phyloP scores from a whole-genome alignment of 2,113 vertebrate genomes.

The Tenebrosternarchus preto region DNA sequence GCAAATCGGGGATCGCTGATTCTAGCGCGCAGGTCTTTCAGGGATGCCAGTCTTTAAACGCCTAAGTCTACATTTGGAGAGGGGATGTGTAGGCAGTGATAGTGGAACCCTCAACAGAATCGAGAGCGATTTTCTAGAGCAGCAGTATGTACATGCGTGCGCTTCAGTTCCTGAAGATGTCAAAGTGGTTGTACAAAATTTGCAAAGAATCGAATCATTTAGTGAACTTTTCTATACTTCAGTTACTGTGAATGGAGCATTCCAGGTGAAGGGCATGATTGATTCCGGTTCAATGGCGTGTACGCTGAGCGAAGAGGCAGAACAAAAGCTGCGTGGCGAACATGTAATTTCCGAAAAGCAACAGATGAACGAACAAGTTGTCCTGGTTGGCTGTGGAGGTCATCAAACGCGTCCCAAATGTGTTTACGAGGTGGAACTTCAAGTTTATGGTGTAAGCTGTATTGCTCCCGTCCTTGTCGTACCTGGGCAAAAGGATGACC shows the following conservation, averaged over 20 bases:
- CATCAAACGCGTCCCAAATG: conserved; percentile 36
- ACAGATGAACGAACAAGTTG: conserved; percentile 1
- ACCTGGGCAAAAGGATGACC: not conserved
- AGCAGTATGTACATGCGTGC: not conserved
- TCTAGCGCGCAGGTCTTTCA: not conserved
- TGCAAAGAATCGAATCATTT: conserved; percentile 27
- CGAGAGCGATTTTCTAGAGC: conserved; percentile 20
- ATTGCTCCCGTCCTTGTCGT: too few species aligned
- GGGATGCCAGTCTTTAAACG: conserved; percentile 27
- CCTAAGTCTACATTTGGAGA: conserved; percentile 14
- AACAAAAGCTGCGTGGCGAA: not conserved
- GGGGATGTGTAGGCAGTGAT: conserved; percentile 18
- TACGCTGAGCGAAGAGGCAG: conserved; percentile 38
- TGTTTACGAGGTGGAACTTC: not conserved
- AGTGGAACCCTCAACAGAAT: conserved; percentile 26
- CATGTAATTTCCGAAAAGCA: conserved; percentile 1
- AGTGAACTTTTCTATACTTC: conserved; percentile 28
- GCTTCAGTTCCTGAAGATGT: too few species aligned
- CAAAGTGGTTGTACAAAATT: conserved; percentile 34
- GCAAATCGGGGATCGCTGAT: not conserved
- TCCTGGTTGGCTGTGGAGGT: conserved; percentile 47
- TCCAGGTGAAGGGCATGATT: conserved; percentile 23
- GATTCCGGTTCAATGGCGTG: conserved; percentile 43
- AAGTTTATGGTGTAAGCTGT: not conserved
- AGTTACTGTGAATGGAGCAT: conserved; percentile 8